Base-by-base conservation (phyloP, 2,888 invertebrate genomes). In the Idaea straminata region DNA sequence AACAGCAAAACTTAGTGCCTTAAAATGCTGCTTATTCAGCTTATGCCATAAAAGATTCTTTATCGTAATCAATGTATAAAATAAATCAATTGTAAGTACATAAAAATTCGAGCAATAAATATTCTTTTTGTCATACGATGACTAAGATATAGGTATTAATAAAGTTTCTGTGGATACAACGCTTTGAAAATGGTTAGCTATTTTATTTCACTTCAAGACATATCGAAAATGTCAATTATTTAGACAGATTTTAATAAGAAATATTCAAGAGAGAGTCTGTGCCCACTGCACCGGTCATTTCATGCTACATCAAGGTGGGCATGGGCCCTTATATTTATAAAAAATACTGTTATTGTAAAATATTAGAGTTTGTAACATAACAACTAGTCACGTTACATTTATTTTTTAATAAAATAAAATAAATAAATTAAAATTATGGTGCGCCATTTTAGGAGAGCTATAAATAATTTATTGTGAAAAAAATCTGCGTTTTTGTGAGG, bases 371-470 rank as follows among this genome's bases (percentile, higher is more conserved):
- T 73, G 72, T 77, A 72, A 73, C 68, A 75, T 73, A 74, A 72
- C 64, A 68, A 73, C 76, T 77, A 77, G 76, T 77, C 76, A 77
- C 69, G 71, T 72, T 72, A 73, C 68, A 15, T 59, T 67, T 67
- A 68, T 66, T 25, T 25, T 25, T 25, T 25, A 25, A 25, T 25
- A 25, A 25, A 25, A 25, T 25, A 25, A 25, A 60, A 57, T 57
- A 60, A 64, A 64, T 66, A 64, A 65, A 71, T 69, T 78, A 79
- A 79, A 77, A 73, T 77, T 77, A 81, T 81, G 79, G 79, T 81
- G 76, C 80, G 82, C 82, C 83, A 82, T 83, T 78, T 73, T 83
- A 82, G 77, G 72, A 71, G 76, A 75, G 72, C 69, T 67, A 65
- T 72, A 68, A 74, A 77, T 74, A 75, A 71, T 71, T 63, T 69